Conservation (phyloP, 1,140 invertebrate species). For the Meloidogyne floridensis region DNA sequence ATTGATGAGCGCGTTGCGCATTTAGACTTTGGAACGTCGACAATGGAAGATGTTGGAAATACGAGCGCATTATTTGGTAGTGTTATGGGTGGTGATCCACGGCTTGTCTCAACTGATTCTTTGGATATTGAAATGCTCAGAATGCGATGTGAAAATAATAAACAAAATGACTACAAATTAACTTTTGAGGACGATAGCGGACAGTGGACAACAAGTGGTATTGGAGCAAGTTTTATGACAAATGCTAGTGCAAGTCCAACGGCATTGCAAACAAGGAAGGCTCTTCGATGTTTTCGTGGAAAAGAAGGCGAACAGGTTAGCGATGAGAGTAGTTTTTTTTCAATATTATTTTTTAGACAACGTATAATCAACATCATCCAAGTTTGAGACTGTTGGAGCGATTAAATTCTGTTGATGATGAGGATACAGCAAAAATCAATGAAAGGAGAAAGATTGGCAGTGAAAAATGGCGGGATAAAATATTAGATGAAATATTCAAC, state of each 20-base stretch:
- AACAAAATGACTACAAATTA: constrained; percentile 64
- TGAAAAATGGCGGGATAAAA: constrained; percentile 9
- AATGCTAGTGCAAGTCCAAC: constrained; percentile 31
- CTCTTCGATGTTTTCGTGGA: not conserved
- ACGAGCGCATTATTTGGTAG: constrained; percentile 33
- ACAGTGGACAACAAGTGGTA: constrained; percentile 58
- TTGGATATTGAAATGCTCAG: constrained; percentile 53
- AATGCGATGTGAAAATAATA: constrained; percentile 57
- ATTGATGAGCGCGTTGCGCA: constrained; percentile 61
- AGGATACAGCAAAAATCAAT: not conserved
- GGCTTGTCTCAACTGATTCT: constrained; percentile 57
- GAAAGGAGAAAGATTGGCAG: not conserved
- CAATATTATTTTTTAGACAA: not conserved
- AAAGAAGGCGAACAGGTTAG: not conserved
- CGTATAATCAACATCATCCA: not conserved
- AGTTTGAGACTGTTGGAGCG: constrained; percentile 26
- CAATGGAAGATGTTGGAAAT: constrained; percentile 33
- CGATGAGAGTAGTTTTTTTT: constrained; percentile 10
- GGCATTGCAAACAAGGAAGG: not conserved
- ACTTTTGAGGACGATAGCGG: constrained; percentile 60
- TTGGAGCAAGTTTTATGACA: constrained; percentile 13
- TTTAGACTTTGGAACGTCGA: constrained; percentile 58
- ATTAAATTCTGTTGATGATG: constrained; percentile 7
- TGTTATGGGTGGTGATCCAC: constrained; percentile 14
- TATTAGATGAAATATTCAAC: constrained; percentile 32